phyloP scores from a whole-genome alignment of 2,797 vertebrate species.

The Psittacula echo region DNA sequence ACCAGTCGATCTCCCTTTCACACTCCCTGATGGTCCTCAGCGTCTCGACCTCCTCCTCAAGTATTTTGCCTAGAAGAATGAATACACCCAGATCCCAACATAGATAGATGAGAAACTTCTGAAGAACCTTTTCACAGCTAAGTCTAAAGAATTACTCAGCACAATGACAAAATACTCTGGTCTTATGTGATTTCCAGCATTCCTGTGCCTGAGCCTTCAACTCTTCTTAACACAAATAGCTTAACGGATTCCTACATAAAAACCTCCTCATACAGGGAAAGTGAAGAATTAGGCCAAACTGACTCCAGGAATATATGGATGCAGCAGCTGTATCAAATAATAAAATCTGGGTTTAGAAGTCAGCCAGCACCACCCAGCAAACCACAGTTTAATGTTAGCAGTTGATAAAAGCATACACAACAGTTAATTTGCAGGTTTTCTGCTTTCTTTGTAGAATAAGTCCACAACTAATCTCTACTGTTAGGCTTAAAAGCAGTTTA shows the following conservation, averaged over 20 bases:
- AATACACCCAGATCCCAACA: not conserved
- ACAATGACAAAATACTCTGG: not conserved
- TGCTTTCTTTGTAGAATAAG: slow-evolving; percentile 14
- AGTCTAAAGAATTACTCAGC: not conserved
- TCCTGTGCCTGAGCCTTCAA: not conserved
- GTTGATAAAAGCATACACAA: not conserved
- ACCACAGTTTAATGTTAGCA: not conserved
- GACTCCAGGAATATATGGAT: not conserved
- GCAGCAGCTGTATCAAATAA: not conserved
- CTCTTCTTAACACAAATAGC: not conserved
- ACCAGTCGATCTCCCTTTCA: too few species aligned
- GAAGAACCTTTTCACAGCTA: not conserved
- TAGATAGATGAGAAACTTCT: not conserved
- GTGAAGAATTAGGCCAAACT: not conserved
- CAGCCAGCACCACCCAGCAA: not conserved
- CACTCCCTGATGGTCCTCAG: too few species aligned
- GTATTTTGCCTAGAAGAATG: not conserved
- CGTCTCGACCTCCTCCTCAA: too few species aligned
- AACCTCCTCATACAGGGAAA: not conserved
- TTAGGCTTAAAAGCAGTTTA: slow-evolving; percentile 50
- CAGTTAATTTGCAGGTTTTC: slow-evolving; percentile 25
- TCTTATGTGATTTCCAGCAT: not conserved
- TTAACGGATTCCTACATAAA: not conserved
- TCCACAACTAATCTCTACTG: slow-evolving; percentile 36
- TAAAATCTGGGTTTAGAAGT: not conserved